Conservation (phyloP, 2,888 invertebrate species). For the Cecidostiba fungosa region DNA sequence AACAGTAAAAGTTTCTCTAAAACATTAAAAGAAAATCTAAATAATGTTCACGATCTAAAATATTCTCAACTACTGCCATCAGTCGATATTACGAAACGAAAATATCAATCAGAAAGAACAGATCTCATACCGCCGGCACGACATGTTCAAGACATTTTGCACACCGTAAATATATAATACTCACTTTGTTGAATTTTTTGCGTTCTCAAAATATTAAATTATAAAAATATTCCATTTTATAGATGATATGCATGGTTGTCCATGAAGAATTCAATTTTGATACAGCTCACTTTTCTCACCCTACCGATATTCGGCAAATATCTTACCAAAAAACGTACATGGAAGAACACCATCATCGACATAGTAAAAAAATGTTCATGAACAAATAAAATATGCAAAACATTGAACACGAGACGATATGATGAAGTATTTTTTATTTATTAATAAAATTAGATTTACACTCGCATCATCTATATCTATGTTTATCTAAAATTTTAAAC, state of each 20-base stretch:
- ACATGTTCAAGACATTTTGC: constrained; percentile 68
- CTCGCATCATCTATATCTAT: too few species aligned
- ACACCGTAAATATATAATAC: constrained; percentile 66
- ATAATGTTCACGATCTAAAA: constrained; percentile 64
- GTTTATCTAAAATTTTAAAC: too few species aligned
- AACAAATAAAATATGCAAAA: background rate
- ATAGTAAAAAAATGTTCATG: background rate
- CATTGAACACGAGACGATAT: too few species aligned
- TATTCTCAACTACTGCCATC: constrained; percentile 73
- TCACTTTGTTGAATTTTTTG: background rate
- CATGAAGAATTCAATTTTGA: constrained; percentile 73
- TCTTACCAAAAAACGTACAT: constrained; percentile 56
- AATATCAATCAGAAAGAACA: constrained; percentile 66
- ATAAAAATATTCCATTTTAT: constrained; percentile 10
- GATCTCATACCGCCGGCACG: constrained; percentile 65
- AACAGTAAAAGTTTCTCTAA: constrained; percentile 73
- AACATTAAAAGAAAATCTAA: constrained; percentile 62
- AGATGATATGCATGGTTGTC: constrained; percentile 73
- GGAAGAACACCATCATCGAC: background rate
- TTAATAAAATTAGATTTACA: too few species aligned
- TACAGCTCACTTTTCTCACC: constrained; percentile 68
- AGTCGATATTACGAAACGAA: constrained; percentile 64
- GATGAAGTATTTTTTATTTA: too few species aligned
- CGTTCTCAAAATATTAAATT: background rate
- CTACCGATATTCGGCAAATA: constrained; percentile 69